Conservation (phyloP, 2,888 invertebrate genomes). For the Eupithecia centaureata region DNA sequence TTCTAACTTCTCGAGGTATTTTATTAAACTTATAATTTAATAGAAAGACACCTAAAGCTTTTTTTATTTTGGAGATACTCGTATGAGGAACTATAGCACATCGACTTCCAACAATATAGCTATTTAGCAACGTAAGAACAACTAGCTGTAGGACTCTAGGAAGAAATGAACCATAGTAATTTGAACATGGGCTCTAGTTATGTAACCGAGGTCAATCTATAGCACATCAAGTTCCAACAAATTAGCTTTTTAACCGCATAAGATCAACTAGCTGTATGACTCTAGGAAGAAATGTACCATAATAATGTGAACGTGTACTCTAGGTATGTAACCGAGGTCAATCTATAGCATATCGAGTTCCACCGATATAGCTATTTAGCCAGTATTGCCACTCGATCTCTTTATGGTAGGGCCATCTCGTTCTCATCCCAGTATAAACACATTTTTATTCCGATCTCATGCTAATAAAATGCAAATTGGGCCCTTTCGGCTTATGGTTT, state of each 20-base stretch:
- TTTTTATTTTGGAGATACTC: too few relatives aligned
- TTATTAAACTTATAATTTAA: too few relatives aligned
- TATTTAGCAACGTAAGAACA: slow-evolving; percentile 57
- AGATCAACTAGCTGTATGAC: too few relatives aligned
- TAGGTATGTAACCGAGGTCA: slow-evolving; percentile 40
- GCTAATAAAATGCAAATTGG: slow-evolving; percentile 81
- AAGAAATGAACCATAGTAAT: neutral
- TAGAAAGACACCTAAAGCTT: too few relatives aligned
- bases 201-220: slow-evolving; percentile 40
- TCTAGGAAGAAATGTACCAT: neutral
- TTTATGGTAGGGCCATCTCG: slow-evolving; percentile 68
- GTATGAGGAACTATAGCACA: too few relatives aligned
- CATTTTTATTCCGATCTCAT: slow-evolving; percentile 78
- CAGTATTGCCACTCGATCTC: slow-evolving; percentile 68
- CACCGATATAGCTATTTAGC: slow-evolving; percentile 62
- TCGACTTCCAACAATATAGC: slow-evolving; percentile 55
- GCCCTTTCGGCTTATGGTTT: slow-evolving; percentile 75
- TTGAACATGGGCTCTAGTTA: slow-evolving; percentile 4
- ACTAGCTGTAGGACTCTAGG: too few relatives aligned
- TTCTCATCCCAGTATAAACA: slow-evolving; percentile 76
- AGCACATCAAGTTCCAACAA: too few relatives aligned
- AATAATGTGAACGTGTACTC: slow-evolving; percentile 13
- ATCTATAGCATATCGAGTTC: slow-evolving; percentile 39
- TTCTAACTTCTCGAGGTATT: too few relatives aligned
- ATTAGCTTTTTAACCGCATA: too few relatives aligned